Conservation (phyloP, 2,797 vertebrate species). For the Thamnophis elegans region DNA sequence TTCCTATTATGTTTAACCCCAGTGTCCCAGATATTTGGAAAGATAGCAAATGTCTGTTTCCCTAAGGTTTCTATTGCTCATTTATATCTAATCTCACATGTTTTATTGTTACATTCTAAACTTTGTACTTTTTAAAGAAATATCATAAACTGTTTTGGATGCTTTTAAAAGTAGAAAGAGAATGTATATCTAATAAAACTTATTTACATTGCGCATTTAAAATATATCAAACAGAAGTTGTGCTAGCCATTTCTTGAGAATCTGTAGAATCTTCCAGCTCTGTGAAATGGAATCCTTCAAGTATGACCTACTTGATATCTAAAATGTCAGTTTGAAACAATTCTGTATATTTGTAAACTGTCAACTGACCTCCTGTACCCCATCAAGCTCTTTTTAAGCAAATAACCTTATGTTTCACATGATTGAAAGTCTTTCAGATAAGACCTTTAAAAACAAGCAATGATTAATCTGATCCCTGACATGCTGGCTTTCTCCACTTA, state of each 20-base stretch:
- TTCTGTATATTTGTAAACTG: background rate
- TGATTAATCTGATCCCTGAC: slow-evolving; percentile 13
- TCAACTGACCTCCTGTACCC: rapidly evolving
- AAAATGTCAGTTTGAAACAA: background rate
- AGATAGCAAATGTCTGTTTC: background rate
- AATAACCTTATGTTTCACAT: background rate
- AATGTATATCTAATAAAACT: background rate
- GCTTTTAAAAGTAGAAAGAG: background rate
- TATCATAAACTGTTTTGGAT: background rate
- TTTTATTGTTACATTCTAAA: background rate
- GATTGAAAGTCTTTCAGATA: slow-evolving; percentile 8
- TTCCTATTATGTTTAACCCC: background rate
- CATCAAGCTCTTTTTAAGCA: background rate
- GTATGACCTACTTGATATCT: background rate
- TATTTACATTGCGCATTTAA: background rate
- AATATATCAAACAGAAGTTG: background rate
- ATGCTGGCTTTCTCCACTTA: slow-evolving; percentile 12
- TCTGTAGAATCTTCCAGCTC: background rate
- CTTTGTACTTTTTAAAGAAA: background rate
- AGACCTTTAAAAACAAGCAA: slow-evolving; percentile 22
- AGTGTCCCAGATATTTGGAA: background rate
- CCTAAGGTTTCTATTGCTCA: background rate
- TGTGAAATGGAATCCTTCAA: background rate
- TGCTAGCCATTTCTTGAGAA: slow-evolving; percentile 4
- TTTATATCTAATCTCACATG: background rate